A percentile compares a stretch with the other conserved stretches of the same genome.
Evolutionary conservation across 1,140 invertebrate genomes (phyloP).

Genomic region (Stratiolaelaps scimitus): DNA sequence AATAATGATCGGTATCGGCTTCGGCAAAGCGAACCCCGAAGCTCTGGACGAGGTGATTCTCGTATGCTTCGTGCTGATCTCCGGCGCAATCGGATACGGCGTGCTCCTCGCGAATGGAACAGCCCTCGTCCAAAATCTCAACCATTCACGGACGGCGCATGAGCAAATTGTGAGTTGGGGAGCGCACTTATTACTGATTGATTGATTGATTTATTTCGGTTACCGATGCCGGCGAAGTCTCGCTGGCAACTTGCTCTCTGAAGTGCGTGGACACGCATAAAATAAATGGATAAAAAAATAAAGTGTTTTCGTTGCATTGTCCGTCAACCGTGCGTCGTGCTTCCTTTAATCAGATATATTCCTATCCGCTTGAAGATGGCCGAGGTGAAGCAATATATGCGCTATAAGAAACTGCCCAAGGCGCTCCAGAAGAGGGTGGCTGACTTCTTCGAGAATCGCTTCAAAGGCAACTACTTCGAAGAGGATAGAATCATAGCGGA

Average conservation of each 20-base stretch:
- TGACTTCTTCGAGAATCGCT: conserved; percentile 15
- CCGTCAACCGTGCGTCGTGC: too few relatives aligned
- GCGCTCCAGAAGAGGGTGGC: conserved; percentile 2
- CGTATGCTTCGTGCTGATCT: conserved; percentile 6
- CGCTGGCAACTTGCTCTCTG: too few relatives aligned
- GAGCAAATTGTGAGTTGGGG: conserved; percentile 9
- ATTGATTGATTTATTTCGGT: too few relatives aligned
- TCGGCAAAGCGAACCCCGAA: neutral
- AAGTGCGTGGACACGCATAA: too few relatives aligned
- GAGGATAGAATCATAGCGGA: conserved; percentile 5
- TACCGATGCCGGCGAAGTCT: too few relatives aligned
- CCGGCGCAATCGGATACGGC: neutral
- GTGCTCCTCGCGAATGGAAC: neutral
- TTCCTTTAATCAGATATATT: too few relatives aligned
- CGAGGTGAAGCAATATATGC: conserved; percentile 11
- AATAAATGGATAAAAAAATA: too few relatives aligned
- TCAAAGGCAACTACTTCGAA: conserved; percentile 11
- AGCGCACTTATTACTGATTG: too few relatives aligned
- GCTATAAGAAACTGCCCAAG: conserved; percentile 5
- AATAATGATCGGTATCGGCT: conserved; percentile 7
- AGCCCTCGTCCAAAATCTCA: conserved; percentile 1
- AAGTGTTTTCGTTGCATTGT: too few relatives aligned
- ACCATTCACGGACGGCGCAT: conserved; percentile 6
- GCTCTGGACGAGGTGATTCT: neutral
- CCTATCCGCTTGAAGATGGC: neutral